These are phyloP conservation scores for Philaethria dido DNA, from an alignment of 2,888 invertebrate genomes.

Conservation along the genomic window DNA sequence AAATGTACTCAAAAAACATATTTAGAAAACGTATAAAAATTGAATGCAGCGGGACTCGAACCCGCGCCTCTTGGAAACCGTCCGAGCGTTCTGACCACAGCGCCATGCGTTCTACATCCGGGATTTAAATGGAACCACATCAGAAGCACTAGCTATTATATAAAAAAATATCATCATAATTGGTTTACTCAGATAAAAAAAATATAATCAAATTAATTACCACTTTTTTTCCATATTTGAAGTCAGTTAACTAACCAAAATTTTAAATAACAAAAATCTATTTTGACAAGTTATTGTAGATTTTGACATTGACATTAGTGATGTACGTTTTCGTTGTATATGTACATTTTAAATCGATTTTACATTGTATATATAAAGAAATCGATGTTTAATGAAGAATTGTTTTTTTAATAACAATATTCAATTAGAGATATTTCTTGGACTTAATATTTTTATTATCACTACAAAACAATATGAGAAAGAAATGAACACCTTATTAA, in stretches of 20 bases:
- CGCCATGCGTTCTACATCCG: too few relatives aligned
- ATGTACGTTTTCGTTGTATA: conserved; percentile 3
- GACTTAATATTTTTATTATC: background rate
- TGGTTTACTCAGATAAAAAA: too few relatives aligned
- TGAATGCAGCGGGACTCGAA: too few relatives aligned
- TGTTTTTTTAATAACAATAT: background rate
- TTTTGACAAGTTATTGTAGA: background rate
- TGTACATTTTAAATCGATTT: background rate
- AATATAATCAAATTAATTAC: too few relatives aligned
- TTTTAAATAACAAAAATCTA: conserved; percentile 10
- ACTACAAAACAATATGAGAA: background rate
- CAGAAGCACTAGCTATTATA: too few relatives aligned
- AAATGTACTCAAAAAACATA: too few relatives aligned
- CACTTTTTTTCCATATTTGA: too few relatives aligned
- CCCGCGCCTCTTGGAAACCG: too few relatives aligned
- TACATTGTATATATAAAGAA: background rate
- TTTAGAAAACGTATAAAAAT: too few relatives aligned
- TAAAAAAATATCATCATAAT: too few relatives aligned
- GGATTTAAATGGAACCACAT: too few relatives aligned
- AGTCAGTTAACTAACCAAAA: conserved; percentile 41
- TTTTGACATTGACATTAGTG: conserved; percentile 12
- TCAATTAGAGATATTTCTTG: background rate
- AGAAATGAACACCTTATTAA: background rate
- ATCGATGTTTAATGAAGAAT: background rate
- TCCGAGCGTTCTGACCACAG: too few relatives aligned